phyloP scores from a whole-genome alignment of 2,888 invertebrate genomes.

The Lissonota sp. region DNA sequence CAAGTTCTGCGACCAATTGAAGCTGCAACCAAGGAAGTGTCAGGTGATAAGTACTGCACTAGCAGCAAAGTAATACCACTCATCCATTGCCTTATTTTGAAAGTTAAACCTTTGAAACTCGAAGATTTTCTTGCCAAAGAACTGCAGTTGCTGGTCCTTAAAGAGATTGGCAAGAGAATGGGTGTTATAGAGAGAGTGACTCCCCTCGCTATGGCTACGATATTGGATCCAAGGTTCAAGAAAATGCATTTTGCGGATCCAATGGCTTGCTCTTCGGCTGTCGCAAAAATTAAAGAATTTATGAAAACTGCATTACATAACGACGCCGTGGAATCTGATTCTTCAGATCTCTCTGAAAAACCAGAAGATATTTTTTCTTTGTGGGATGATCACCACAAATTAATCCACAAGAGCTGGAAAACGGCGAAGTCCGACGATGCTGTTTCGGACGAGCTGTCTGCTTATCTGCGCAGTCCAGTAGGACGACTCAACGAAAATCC shows the following conservation, averaged over 20 bases:
- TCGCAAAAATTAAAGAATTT: slow-evolving; percentile 46
- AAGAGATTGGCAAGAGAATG: slow-evolving; percentile 64
- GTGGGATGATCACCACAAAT: slow-evolving; percentile 61
- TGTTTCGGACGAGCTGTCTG: slow-evolving; percentile 59
- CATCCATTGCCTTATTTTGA: slow-evolving; percentile 65
- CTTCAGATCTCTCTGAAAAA: slow-evolving; percentile 51
- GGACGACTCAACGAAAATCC: slow-evolving; percentile 57
- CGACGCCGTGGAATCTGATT: slow-evolving; percentile 46
- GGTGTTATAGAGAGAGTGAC: slow-evolving; percentile 66
- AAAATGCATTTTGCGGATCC: slow-evolving; percentile 72
- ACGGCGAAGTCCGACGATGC: slow-evolving; percentile 38
- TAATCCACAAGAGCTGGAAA: slow-evolving; percentile 51
- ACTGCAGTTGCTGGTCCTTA: slow-evolving; percentile 53
- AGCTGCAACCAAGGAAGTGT: slow-evolving; percentile 77
- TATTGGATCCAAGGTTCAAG: slow-evolving; percentile 73
- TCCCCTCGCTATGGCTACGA: slow-evolving; percentile 70
- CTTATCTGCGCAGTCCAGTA: slow-evolving; percentile 56
- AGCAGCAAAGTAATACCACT: slow-evolving; percentile 72
- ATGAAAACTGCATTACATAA: slow-evolving; percentile 45
- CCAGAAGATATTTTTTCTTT: slow-evolving; percentile 31
- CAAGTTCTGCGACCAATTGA: slow-evolving; percentile 73
- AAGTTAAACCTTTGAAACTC: slow-evolving; percentile 23
- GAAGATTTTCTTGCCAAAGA: slow-evolving; percentile 29
- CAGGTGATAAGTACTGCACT: slow-evolving; percentile 75
- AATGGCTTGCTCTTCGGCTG: slow-evolving; percentile 65